Evolutionary conservation across 2,113 vertebrate species (phyloP), one percentile per base, ranked within the genome.

Genomic region (Corythoichthys haematopterus): DNA sequence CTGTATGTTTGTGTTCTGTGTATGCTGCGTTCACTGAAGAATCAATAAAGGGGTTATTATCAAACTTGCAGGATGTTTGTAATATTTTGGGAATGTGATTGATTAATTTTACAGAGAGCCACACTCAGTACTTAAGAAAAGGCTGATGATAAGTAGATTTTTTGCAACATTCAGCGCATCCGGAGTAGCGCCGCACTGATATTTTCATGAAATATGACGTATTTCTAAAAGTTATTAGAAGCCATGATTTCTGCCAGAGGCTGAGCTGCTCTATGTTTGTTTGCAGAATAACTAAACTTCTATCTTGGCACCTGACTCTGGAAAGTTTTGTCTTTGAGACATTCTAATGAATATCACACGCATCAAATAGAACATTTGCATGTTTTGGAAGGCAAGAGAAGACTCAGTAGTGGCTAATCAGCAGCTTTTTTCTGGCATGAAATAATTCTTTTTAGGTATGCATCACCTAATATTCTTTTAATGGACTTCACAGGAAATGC

Each of bases 401-500:
- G 76, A 80, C 71, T 47, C 69, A 76, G 68, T 64, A 65, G 63
- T 0, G 57, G 57, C 50, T 78, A 83, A 79, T 84, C 80, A 36
- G 20, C 64, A 1, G 64, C 47, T 74, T 77, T 33, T 57, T n/a
- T 71, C 80, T 82, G 61, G 70, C 1, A 50, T 64, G 51, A 13
- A 66, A 55, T 69, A 56, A 66, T 66, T 66, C 68, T 62, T 46
- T 62, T 28, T 53, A 71, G 78, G 71, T 76, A 65, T 48, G 70
- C 72, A 66, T 67, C 74, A 71, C 69, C 69, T 84, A 84, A 85
- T 88, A 80, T 77, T 70, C 73, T 83, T 87, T 85, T 87, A 88
- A 88, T 87, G 81, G 79, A 83, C 78, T 88, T 90, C 82, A 77
- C 76, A 87, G 79, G 79, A 71, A 58, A 58, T 65, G 75, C 80